phyloP scores from a whole-genome alignment of 2,113 vertebrate genomes.

The Probosciger aterrimus region DNA sequence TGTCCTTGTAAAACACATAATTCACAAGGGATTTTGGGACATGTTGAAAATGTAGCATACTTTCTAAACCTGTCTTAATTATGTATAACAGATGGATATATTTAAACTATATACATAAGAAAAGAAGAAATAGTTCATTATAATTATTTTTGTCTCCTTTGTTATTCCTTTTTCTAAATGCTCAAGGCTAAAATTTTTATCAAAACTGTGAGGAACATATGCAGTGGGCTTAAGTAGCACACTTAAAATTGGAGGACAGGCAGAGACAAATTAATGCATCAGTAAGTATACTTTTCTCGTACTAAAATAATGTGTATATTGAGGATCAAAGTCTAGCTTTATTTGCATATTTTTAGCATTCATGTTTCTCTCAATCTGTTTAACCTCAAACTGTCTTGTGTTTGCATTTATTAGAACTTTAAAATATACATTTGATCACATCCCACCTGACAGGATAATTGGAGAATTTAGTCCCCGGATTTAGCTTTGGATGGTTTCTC shows the following conservation, averaged over 20 bases:
- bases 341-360: neutral
- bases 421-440: neutral
- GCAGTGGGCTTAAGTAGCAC: neutral
- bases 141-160: neutral
- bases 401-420: neutral
- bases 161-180: neutral
- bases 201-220: neutral
- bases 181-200: neutral
- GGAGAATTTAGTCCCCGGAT: neutral
- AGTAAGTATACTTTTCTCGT: neutral
- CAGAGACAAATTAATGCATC: neutral
- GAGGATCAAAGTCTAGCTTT: neutral
- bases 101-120: neutral
- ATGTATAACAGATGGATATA: neutral
- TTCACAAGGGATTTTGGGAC: neutral
- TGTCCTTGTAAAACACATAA: neutral
- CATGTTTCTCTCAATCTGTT: neutral
- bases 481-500: neutral
- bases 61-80: neutral
- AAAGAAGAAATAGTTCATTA: neutral
- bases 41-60: neutral
- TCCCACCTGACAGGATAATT: neutral
- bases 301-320: neutral
- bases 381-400: neutral
- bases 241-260: neutral